Evolutionary conservation across 2,888 invertebrate genomes (phyloP), one percentile per base, ranked within the genome.

Genomic region (Falcaria lacertinaria): DNA sequence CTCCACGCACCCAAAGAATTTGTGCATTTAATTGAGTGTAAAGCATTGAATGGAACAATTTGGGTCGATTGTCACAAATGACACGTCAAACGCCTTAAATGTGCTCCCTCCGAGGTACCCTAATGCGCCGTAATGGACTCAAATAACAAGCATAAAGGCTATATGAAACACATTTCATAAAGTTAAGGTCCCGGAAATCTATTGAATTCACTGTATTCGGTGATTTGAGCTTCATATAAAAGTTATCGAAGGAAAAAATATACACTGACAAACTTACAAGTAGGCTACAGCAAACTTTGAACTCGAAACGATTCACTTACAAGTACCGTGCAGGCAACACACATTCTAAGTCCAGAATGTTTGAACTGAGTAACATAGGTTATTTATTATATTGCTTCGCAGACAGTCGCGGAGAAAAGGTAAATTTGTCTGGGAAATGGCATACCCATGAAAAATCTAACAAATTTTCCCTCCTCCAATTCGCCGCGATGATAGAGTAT

Each of bases 1-100:
- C n/a, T 32, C 37, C n/a, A 32, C 32, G 32, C 35, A 44, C 41
- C 45, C 47, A 61, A 51, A 57, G 57, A 75, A 78, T 79, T 73
- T 69, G 66, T 69, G 64, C 62, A 74, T 74, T 68, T 75, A 80
- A 81, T 81, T 77, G 79, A 75, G 78, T 72, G 81, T 74, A 68
- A 78, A 74, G 40, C 56, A 60, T 62, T 69, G 63, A 70, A 69
- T 54, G 64, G 68, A 62, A 65, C 69, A 60, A 72, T 74, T 72
- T 64, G 5, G 56, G 43, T 22, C 50, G 52, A 56, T 45, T 59
- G 64, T 22, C 56, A 50, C 52, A 53, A 64, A 69, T 69, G 63
- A 60, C 50, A 59, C 60, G 56, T 52, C 59, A 57, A 60, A 48
- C 58, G 54, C 57, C 28, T 28, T 11, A 28, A 28, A 28, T 1